Percentiles rank a stretch among this genome's conserved stretches.
Conservation (phyloP, 1,140 invertebrate species). For the Wasmannia auropunctata region DNA sequence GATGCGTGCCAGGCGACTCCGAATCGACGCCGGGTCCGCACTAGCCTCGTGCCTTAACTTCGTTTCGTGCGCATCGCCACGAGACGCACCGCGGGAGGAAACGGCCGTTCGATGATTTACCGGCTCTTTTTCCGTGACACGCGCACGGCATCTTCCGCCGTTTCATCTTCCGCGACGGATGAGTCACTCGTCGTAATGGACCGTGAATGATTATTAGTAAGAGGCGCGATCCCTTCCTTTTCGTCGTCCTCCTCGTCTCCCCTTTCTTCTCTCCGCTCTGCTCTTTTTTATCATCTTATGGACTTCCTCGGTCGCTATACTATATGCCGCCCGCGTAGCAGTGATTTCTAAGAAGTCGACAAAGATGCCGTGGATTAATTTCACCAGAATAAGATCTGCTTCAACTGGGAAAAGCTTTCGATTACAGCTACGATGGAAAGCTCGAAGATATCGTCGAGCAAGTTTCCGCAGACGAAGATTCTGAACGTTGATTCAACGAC, state of each 20-base stretch:
- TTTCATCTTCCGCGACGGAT: slow-evolving; percentile 63
- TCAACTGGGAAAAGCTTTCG: not conserved
- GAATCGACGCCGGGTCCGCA: slow-evolving; percentile 45
- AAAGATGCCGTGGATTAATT: slow-evolving; percentile 63
- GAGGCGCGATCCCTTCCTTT: slow-evolving; percentile 50
- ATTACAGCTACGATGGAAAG: not conserved
- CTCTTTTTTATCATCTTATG: not conserved
- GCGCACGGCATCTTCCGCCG: slow-evolving; percentile 9
- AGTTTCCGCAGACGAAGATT: slow-evolving; percentile 14
- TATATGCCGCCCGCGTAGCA: not conserved
- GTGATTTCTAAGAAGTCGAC: slow-evolving; percentile 43
- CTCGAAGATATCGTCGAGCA: not conserved
- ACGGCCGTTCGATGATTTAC: slow-evolving; percentile 67
- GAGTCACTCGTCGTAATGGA: slow-evolving; percentile 72
- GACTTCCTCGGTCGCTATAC: not conserved
- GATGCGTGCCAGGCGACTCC: slow-evolving; percentile 74
- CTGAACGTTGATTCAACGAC: slow-evolving; percentile 14
- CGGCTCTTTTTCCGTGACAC: slow-evolving; percentile 28
- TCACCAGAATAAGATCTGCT: slow-evolving; percentile 58
- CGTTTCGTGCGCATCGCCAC: slow-evolving; percentile 1
- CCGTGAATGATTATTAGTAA: slow-evolving; percentile 72
- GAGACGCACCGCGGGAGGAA: not conserved
- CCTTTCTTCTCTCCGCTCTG: not conserved
- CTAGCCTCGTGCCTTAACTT: slow-evolving; percentile 49
- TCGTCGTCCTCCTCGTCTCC: not conserved